phyloP scores from a whole-genome alignment of 2,888 invertebrate genomes.

The Tetranychus piercei region DNA sequence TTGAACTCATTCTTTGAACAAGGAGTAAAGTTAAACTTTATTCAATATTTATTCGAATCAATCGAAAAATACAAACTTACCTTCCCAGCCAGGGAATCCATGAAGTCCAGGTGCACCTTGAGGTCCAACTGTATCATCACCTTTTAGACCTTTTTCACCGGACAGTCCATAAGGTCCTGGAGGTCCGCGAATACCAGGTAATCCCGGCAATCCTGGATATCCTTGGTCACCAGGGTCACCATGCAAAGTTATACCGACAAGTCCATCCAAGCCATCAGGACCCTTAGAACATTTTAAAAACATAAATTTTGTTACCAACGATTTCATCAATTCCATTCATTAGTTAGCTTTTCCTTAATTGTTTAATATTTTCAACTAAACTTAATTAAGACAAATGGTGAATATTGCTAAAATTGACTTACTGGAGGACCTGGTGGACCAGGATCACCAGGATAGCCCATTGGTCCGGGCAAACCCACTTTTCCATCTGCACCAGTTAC shows the following conservation, averaged over 20 bases:
- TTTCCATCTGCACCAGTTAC: slow-evolving; percentile 14
- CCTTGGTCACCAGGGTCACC: slow-evolving; percentile 12
- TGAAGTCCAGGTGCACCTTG: slow-evolving; percentile 21
- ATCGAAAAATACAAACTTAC: slow-evolving; percentile 5
- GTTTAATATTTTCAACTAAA: no score
- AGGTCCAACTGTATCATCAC: neutral
- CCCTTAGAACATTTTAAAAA: slow-evolving; percentile 14
- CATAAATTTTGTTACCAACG: no score
- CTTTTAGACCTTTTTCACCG: slow-evolving; percentile 15
- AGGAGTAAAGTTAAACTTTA: neutral
- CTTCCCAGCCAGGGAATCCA: slow-evolving; percentile 22
- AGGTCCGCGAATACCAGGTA: slow-evolving; percentile 22
- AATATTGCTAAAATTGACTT: no score
- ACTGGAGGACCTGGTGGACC: slow-evolving; percentile 21
- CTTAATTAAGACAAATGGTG: no score
- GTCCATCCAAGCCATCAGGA: slow-evolving; percentile 21
- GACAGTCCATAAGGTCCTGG: slow-evolving; percentile 22
- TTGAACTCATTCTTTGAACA: no score
- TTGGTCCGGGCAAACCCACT: slow-evolving; percentile 21
- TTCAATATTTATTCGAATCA: neutral
- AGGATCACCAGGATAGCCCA: slow-evolving; percentile 21
- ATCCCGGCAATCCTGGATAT: slow-evolving; percentile 23
- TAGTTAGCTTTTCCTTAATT: no score
- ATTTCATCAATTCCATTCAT: no score
- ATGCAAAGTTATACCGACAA: slow-evolving; percentile 17